Evolutionary conservation across 1,140 invertebrate genomes (phyloP).

Genomic region (Bombus confusus): DNA sequence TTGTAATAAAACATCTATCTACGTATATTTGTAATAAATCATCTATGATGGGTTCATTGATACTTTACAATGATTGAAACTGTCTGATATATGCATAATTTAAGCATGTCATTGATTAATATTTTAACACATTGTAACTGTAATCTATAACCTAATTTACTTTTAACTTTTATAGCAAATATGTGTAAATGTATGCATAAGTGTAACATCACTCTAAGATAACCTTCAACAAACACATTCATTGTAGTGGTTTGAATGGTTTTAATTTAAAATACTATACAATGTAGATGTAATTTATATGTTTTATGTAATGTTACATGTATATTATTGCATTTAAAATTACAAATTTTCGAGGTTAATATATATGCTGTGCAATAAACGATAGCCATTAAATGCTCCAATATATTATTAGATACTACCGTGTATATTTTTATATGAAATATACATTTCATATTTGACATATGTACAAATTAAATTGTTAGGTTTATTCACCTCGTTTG

Average conservation of each 20-base stretch:
- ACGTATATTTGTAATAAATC: background rate
- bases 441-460: constrained; percentile 59
- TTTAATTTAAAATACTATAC: constrained; percentile 18
- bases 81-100: background rate
- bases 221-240: background rate
- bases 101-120: background rate
- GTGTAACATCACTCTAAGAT: background rate
- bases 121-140: background rate
- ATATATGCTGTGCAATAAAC: background rate
- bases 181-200: background rate
- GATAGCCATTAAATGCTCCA: constrained; percentile 37
- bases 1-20: background rate
- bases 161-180: background rate
- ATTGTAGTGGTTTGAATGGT: background rate
- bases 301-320: constrained; percentile 20
- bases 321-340: background rate
- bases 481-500: constrained; percentile 28
- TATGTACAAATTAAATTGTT: constrained; percentile 63
- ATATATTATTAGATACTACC: constrained; percentile 34
- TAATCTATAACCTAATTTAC: background rate
- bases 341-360: constrained; percentile 5
- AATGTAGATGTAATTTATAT: constrained; percentile 3
- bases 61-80: background rate
- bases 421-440: constrained; percentile 58
- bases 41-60: background rate